Conservation (phyloP, 2,888 invertebrate species). For the Zonitis immaculata region DNA sequence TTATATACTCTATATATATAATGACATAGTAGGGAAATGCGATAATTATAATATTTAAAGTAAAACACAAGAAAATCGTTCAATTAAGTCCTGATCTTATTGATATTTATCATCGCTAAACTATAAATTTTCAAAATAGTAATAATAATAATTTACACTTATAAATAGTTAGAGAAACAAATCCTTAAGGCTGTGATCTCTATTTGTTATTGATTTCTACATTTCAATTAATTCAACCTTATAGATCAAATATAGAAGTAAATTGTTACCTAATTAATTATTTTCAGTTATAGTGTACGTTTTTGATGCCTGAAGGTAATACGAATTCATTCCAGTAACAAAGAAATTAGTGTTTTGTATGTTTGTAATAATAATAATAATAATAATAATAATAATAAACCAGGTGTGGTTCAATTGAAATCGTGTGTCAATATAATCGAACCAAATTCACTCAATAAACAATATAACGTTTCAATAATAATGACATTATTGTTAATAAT, state of each 20-base stretch:
- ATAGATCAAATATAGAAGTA: slow-evolving; percentile 6
- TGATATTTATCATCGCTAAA: too few species aligned
- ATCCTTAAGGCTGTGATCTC: not conserved
- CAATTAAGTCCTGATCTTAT: too few species aligned
- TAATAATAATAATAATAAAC: too few species aligned
- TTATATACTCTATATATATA: slow-evolving; percentile 14
- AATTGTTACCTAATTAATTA: slow-evolving; percentile 8
- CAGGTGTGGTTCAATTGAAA: slow-evolving; percentile 7
- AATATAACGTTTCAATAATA: not conserved
- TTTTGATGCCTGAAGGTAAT: slow-evolving; percentile 6
- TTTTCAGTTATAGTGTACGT: slow-evolving; percentile 2
- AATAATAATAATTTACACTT: too few species aligned
- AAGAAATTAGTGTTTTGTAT: slow-evolving; percentile 10
- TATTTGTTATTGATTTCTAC: slow-evolving; percentile 6
- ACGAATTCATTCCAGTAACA: not conserved
- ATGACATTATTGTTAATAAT: not conserved
- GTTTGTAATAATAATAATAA: too few species aligned
- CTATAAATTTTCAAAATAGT: too few species aligned
- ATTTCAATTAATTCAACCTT: slow-evolving; percentile 12
- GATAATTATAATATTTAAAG: slow-evolving; percentile 8
- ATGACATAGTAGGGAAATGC: slow-evolving; percentile 10
- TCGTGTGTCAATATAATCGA: slow-evolving; percentile 8
- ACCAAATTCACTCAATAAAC: slow-evolving; percentile 3
- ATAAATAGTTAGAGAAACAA: too few species aligned
- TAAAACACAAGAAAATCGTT: too few species aligned